A percentile compares a stretch with the other conserved stretches of the same genome.
Conservation (phyloP, 2,113 vertebrate species). For the Scartelaos histophorus region DNA sequence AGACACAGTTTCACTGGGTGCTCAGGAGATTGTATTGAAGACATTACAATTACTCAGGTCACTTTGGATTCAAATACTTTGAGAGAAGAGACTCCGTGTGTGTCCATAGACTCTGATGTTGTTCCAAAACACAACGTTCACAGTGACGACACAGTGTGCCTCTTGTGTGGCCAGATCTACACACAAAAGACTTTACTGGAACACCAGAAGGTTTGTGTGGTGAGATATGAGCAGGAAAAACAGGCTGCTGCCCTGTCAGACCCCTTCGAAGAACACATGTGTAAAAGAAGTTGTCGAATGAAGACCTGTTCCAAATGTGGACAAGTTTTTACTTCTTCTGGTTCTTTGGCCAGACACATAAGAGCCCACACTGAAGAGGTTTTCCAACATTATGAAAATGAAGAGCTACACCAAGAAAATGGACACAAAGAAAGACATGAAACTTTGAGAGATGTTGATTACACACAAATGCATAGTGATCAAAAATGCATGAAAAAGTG, state of each 20-base stretch:
- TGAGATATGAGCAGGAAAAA: conserved; percentile 3
- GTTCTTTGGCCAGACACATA: conserved; percentile 27
- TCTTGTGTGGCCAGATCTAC: conserved; percentile 21
- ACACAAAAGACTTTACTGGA: conserved; percentile 27
- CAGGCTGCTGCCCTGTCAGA: background rate
- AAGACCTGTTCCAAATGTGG: conserved; percentile 30
- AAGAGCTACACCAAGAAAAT: conserved; percentile 6
- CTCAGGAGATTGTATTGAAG: background rate
- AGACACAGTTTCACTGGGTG: conserved; percentile 12
- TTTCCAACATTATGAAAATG: conserved; percentile 27
- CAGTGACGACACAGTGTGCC: conserved; percentile 14
- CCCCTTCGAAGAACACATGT: background rate
- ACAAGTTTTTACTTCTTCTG: conserved; percentile 16
- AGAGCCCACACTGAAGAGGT: conserved; percentile 17
- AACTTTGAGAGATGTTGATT: background rate
- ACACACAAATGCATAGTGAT: background rate
- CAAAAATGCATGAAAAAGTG: background rate
- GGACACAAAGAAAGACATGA: conserved; percentile 3
- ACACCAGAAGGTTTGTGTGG: conserved; percentile 35
- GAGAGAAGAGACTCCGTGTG: background rate
- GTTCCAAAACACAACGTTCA: background rate
- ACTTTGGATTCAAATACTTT: background rate
- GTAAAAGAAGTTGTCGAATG: conserved; percentile 22
- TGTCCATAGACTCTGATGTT: background rate
- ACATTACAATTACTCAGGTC: conserved; percentile 12